Evolutionary conservation across 1,140 invertebrate genomes (phyloP).

Genomic region (Heliconius himera): DNA sequence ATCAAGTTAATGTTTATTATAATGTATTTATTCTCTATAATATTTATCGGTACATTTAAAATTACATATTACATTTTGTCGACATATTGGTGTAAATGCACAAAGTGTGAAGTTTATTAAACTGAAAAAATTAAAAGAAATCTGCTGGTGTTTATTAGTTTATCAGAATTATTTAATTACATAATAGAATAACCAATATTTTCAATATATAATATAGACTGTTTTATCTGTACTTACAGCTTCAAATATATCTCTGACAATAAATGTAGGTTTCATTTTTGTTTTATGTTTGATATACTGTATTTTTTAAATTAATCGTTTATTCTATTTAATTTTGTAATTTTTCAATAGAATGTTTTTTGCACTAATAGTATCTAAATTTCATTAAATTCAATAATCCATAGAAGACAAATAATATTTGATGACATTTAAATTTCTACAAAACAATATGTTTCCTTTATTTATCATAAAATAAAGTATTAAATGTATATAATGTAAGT

Average conservation of each 20-base stretch:
- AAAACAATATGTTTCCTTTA: background rate
- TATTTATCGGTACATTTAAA: background rate
- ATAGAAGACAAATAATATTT: background rate
- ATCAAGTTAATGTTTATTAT: background rate
- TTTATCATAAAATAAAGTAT: conserved; percentile 11
- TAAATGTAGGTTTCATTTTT: conserved; percentile 17
- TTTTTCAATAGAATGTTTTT: background rate
- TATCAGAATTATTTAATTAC: background rate
- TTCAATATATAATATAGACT: background rate
- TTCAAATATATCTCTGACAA: conserved; percentile 18
- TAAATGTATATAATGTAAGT: conserved; percentile 37
- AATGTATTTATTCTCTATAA: background rate
- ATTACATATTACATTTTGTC: background rate
- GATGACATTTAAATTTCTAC: background rate
- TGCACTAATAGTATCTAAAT: background rate
- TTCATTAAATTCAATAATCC: background rate
- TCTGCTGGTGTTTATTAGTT: background rate
- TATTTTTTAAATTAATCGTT: background rate
- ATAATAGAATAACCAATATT: background rate
- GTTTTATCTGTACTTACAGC: background rate
- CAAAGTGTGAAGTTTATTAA: background rate
- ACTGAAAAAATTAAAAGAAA: background rate
- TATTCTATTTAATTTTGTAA: background rate
- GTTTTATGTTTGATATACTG: conserved; percentile 16
- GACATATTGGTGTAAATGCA: background rate